Base-by-base conservation (phyloP, 1,140 invertebrate genomes). In the Aphis gossypii region DNA sequence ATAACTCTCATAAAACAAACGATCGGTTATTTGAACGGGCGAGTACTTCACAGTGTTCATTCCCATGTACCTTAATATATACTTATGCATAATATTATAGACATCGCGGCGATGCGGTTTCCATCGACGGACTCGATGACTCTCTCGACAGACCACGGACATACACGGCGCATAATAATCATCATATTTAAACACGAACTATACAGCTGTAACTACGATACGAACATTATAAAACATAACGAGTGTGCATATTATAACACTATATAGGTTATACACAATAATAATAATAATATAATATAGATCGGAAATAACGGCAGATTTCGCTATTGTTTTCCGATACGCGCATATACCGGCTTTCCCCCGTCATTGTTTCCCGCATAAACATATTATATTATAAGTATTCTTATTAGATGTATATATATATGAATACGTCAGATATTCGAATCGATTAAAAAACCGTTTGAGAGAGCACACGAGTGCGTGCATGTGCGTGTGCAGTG, bases 401-500 rank as follows among this genome's bases (percentile, higher is more conserved):
- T 86, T 86, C 83, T 41, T 30, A 41, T 41, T 41, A 41, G 38
- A 48, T 48, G 11, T 48, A 48, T 1, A 48, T 48, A 48, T 48
- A 18, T 6, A 18, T 6, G 14, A 6, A 14, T 35, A 76, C 48
- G n/a, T 11, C 9, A 48, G 41, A 51, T n/a, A 87, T 38, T 23
- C n/a, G 87, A 89, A 89, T 89, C 51, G 88, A 89, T 89, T 89
- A 92, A 82, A 92, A 92, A 92, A 92, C 91, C 90, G 90, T 92
- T 82, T 82, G 90, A n/a, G 54, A 46, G 86, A 1, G 7, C 38
- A 48, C 35, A 11, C 30, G 84, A 30, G 11, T 38, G n/a, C 21
- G 21, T 54, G 30, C n/a, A 41, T 41, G 46, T 35, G 46, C 18
- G 86, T 54, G 46, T 54, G 35, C 11, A 38, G 60, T 76, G 60